Conservation (phyloP, 2,113 vertebrate species). For the Thunnus maccoyii region DNA sequence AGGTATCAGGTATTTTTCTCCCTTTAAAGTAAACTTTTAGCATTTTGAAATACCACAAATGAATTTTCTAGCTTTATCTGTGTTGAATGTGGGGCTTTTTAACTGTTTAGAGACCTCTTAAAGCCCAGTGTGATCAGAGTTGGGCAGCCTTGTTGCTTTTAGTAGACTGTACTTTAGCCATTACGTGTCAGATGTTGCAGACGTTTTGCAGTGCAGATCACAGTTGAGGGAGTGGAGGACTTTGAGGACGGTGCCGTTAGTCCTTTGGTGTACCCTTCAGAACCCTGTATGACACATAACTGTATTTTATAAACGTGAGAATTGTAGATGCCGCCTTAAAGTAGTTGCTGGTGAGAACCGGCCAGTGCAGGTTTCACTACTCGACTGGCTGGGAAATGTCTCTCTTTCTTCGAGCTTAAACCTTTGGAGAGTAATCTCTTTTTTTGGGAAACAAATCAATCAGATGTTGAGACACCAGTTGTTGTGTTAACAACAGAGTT, state of each 20-base stretch:
- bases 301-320: conserved; percentile 72
- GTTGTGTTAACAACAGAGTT: conserved; percentile 52
- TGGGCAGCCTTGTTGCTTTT: conserved; percentile 68
- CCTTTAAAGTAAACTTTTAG: conserved; percentile 33
- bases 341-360: conserved; percentile 67
- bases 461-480: conserved; percentile 51
- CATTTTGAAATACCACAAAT: conserved; percentile 54
- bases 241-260: background rate
- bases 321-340: conserved; percentile 78
- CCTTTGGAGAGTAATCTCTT: conserved; percentile 62
- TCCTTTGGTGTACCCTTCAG: conserved; percentile 26
- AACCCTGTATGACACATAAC: conserved; percentile 60
- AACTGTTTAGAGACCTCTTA: conserved; percentile 56
- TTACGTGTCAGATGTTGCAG: conserved; percentile 64
- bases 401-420: conserved; percentile 70
- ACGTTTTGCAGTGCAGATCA: conserved; percentile 58
- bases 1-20: conserved; percentile 20
- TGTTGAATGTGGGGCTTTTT: conserved; percentile 72
- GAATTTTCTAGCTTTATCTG: conserved; percentile 57
- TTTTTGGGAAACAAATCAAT: conserved; percentile 30
- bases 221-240: conserved; percentile 20
- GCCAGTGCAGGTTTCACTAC: conserved; percentile 46
- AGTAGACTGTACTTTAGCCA: conserved; percentile 62
- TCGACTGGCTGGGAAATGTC: conserved; percentile 27
- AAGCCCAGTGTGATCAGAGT: conserved; percentile 41